Evolutionary conservation across 2,888 invertebrate species (phyloP), one percentile per base, ranked within the genome.

Genomic region (Aspidiotus destructor): DNA sequence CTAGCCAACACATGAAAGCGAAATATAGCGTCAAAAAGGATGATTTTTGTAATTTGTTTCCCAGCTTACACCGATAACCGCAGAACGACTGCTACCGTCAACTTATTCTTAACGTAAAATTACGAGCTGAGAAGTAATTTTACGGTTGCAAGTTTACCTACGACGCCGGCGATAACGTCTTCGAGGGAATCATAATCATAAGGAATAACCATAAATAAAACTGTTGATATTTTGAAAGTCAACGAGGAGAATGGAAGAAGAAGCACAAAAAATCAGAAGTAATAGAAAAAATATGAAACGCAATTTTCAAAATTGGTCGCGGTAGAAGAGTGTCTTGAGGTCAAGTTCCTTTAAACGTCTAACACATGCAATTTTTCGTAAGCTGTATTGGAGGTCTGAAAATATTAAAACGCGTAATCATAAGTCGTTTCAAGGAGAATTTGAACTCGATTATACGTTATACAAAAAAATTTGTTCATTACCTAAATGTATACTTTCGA

Each of bases 1-100:
- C n/a, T 28, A 28, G 28, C 28, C 28, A 5, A 28, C 28, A 28
- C 28, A 28, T 28, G 28, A 28, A 48, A 48, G 10, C 48, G n/a
- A 48, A 48, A 48, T 48, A 48, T 6, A 48, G n/a, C 48, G 10
- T 48, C 48, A 48, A 48, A 48, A 6, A 48, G 10, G 48, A 48
- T 48, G 48, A 48, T 48, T 48, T 48, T n/a, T 48, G 48, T 48
- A 48, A 48, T 48, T 48, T 48, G 48, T 48, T 48, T 48, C n/a
- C n/a, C 48, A n/a, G 48, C 48, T 48, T 48, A 48, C 48, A n/a
- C 48, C 48, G 48, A 48, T 48, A 48, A 48, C 48, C 48, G 48
- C n/a, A 48, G 6, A 48, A 48, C n/a, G 48, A 48, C 48, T 48
- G 10, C 48, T 11, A 48, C 10, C 48, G 48, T 48, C n/a, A 48